Percentiles rank a stretch among this genome's conserved stretches.
Conservation (phyloP, 2,113 vertebrate genomes). For the Gasterosteus aculeatus region DNA sequence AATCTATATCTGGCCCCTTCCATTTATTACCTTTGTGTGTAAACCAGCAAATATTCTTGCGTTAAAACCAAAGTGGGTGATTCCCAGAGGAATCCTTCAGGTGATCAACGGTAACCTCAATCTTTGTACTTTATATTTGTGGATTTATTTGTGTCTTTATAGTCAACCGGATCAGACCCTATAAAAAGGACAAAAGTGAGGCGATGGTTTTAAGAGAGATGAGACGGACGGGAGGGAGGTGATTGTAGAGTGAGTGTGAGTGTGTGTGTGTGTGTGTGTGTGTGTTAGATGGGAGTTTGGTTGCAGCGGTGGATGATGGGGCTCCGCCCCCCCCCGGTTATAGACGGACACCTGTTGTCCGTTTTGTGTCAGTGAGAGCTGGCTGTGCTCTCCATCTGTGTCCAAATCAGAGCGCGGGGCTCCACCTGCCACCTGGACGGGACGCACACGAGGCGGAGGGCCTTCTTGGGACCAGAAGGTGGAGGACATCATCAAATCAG, state of each 20-base stretch:
- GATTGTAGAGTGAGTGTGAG: constrained; percentile 10
- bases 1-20: neutral
- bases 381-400: constrained; percentile 65
- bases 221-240: neutral
- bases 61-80: constrained; percentile 71
- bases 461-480: neutral
- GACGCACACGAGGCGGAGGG: neutral
- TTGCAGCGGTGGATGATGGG: constrained; percentile 35
- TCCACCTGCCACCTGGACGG: constrained; percentile 42
- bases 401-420: constrained; percentile 71
- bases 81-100: constrained; percentile 63
- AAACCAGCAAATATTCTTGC: constrained; percentile 39
- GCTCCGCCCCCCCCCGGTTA: constrained; percentile 71
- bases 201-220: neutral
- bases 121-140: neutral
- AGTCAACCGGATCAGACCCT: neutral
- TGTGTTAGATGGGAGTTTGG: constrained; percentile 26
- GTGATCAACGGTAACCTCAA: constrained; percentile 69
- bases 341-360: constrained; percentile 76
- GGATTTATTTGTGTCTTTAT: neutral
- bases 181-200: neutral
- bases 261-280: constrained; percentile 21
- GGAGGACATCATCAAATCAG: neutral
- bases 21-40: neutral
- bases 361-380: constrained; percentile 61